A percentile compares a stretch with the other conserved stretches of the same genome.
Conservation (phyloP, 2,888 invertebrate species). For the Diarsia dahlii region DNA sequence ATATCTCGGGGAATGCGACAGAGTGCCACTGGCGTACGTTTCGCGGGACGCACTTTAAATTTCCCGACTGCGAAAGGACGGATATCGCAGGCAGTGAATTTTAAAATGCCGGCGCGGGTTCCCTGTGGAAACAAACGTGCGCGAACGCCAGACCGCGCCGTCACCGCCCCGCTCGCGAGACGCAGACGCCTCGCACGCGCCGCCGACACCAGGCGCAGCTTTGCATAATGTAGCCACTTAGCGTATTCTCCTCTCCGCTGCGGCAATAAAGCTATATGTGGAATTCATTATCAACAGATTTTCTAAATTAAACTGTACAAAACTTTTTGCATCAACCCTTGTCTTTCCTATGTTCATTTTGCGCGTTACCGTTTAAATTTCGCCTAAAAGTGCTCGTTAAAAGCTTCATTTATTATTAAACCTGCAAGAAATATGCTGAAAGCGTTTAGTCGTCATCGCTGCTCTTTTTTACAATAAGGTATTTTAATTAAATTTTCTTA, state of each 20-base stretch:
- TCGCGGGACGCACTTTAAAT: slow-evolving; percentile 86
- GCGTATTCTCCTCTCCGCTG: slow-evolving; percentile 68
- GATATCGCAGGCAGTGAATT: slow-evolving; percentile 83
- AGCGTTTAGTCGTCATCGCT: slow-evolving; percentile 56
- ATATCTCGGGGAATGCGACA: slow-evolving; percentile 87
- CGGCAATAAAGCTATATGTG: slow-evolving; percentile 73
- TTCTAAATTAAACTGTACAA: slow-evolving; percentile 55
- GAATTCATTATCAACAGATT: slow-evolving; percentile 75
- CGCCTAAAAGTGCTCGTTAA: slow-evolving; percentile 58
- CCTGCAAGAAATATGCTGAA: slow-evolving; percentile 59
- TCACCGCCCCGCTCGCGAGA: slow-evolving; percentile 16
- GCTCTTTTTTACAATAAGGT: slow-evolving; percentile 60
- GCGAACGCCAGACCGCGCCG: slow-evolving; percentile 54
- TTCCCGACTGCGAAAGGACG: slow-evolving; percentile 80
- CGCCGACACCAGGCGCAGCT: slow-evolving; percentile 69
- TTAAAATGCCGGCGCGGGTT: slow-evolving; percentile 81
- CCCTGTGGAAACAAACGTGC: slow-evolving; percentile 79
- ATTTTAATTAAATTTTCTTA: slow-evolving; percentile 67
- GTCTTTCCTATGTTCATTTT: slow-evolving; percentile 41
- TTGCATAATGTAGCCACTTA: slow-evolving; percentile 83
- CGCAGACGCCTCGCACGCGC: slow-evolving; percentile 42
- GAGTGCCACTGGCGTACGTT: slow-evolving; percentile 84
- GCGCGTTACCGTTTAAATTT: slow-evolving; percentile 58
- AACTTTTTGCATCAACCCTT: slow-evolving; percentile 59
- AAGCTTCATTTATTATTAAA: slow-evolving; percentile 65